Evolutionary conservation across 2,888 invertebrate species (phyloP).

Genomic region (Ceramica pisi): DNA sequence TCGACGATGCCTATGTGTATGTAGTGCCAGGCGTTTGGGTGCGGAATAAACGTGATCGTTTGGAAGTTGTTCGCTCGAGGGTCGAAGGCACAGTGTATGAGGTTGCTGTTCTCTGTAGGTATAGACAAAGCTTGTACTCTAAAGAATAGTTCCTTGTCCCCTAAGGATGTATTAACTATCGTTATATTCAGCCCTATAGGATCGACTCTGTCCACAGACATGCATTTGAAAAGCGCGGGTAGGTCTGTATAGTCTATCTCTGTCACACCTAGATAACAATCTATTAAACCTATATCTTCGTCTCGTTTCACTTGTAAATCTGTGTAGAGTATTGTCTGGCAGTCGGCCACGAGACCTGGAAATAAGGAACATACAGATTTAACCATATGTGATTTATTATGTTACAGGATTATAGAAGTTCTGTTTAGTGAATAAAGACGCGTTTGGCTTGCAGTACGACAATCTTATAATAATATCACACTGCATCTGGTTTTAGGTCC

Average conservation of each 20-base stretch:
- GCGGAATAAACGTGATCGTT: slow-evolving; percentile 87
- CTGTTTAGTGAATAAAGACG: background rate
- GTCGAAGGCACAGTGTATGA: slow-evolving; percentile 87
- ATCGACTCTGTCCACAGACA: slow-evolving; percentile 78
- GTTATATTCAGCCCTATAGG: slow-evolving; percentile 82
- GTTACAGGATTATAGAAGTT: too few relatives aligned
- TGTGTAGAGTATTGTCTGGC: slow-evolving; percentile 92
- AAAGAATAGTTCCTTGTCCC: slow-evolving; percentile 75
- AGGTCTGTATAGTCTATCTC: slow-evolving; percentile 73
- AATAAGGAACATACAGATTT: slow-evolving; percentile 63
- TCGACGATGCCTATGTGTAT: slow-evolving; percentile 76
- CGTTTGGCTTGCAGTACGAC: background rate
- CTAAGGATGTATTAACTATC: slow-evolving; percentile 79
- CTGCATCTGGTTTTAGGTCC: background rate
- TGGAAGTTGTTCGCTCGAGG: slow-evolving; percentile 82
- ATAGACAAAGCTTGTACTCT: slow-evolving; percentile 89
- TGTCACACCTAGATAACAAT: slow-evolving; percentile 78
- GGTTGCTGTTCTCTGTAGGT: slow-evolving; percentile 88
- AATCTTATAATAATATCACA: background rate
- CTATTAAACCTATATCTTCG: slow-evolving; percentile 79
- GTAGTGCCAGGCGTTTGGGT: slow-evolving; percentile 92
- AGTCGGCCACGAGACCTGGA: slow-evolving; percentile 93
- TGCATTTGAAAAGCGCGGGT: slow-evolving; percentile 89
- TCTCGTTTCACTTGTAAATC: slow-evolving; percentile 91
- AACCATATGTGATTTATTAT: background rate